phyloP scores from a whole-genome alignment of 2,888 invertebrate genomes.

The Octodonta nipae region DNA sequence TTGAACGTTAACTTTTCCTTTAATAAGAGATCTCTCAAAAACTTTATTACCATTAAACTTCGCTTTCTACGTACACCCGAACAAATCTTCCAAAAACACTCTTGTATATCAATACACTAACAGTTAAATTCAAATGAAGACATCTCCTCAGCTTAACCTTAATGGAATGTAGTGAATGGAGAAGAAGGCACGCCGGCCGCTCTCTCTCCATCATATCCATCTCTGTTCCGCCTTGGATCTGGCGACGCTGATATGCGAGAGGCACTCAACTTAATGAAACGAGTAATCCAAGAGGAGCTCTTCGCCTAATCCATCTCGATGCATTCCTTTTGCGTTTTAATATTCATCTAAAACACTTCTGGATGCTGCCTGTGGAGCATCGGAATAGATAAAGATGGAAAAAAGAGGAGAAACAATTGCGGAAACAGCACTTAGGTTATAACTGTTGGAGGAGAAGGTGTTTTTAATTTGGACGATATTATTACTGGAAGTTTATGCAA shows the following conservation, averaged over 20 bases:
- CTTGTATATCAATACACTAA: too few relatives aligned
- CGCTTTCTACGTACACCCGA: too few relatives aligned
- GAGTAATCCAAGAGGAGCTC: slow-evolving; percentile 39
- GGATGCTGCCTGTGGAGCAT: background rate
- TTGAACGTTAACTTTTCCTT: too few relatives aligned
- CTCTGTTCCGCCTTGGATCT: slow-evolving; percentile 25
- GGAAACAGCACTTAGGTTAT: slow-evolving; percentile 32
- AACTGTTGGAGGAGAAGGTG: slow-evolving; percentile 20
- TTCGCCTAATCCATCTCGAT: slow-evolving; percentile 36
- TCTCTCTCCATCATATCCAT: too few relatives aligned
- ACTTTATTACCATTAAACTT: too few relatives aligned
- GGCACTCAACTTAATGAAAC: slow-evolving; percentile 46
- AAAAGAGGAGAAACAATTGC: slow-evolving; percentile 27
- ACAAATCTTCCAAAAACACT: too few relatives aligned
- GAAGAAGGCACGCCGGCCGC: too few relatives aligned
- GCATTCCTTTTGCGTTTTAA: slow-evolving; percentile 36
- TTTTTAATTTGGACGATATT: slow-evolving; percentile 2
- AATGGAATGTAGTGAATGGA: slow-evolving; percentile 31
- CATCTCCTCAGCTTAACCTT: slow-evolving; percentile 28
- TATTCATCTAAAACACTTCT: too few relatives aligned
- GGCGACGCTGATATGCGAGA: slow-evolving; percentile 34
- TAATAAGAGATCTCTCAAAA: too few relatives aligned
- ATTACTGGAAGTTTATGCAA: too few relatives aligned
- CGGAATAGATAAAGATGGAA: background rate
- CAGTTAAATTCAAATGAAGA: slow-evolving; percentile 28